Conservation (phyloP, 2,797 vertebrate genomes). For the Enteromius thamalakanensis region DNA sequence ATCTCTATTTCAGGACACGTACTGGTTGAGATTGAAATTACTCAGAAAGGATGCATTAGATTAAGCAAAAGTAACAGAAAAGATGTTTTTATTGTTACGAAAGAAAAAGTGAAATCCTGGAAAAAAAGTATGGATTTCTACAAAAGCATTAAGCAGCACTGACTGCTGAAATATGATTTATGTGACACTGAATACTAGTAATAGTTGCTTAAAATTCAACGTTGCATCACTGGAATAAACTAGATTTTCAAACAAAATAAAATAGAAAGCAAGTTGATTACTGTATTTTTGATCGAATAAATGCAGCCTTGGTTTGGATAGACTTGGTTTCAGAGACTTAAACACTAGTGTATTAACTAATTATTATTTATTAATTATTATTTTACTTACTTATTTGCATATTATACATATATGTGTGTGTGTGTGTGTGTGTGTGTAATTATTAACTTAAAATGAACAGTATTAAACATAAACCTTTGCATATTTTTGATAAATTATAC, state of each 20-base stretch:
- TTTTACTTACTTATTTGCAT: too few relatives aligned
- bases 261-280: neutral
- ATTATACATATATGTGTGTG: too few relatives aligned
- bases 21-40: neutral
- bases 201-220: neutral
- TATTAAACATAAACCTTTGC: neutral
- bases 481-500: neutral
- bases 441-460: neutral
- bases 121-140: neutral
- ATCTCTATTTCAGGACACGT: constrained; percentile 26
- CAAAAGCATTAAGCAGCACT: neutral
- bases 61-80: neutral
- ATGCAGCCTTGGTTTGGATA: neutral
- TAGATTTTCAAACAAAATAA: neutral
- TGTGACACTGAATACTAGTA: neutral
- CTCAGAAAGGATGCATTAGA: neutral
- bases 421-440: neutral
- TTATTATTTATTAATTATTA: too few relatives aligned
- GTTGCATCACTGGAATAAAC: neutral
- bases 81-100: neutral
- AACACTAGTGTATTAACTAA: neutral
- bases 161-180: neutral
- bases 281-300: neutral
- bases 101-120: neutral
- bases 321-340: neutral